Percentiles rank a stretch among this genome's conserved stretches.
phyloP scores from a whole-genome alignment of 2,888 invertebrate genomes.

The Escarpia spicata region DNA sequence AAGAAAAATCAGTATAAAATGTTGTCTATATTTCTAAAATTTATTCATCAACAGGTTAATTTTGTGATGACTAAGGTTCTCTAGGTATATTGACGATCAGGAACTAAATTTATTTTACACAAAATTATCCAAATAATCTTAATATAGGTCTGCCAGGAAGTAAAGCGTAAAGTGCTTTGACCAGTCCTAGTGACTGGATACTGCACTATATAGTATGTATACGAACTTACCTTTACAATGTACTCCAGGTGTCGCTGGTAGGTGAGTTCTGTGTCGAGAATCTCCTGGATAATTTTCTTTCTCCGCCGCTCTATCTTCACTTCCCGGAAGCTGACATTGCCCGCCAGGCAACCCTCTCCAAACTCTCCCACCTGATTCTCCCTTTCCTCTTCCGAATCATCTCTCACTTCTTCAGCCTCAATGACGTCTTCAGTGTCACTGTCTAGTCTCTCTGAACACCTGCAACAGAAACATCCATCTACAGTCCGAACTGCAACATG shows the following conservation, averaged over 20 bases:
- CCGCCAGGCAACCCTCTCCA: neutral
- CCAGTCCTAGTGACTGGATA: too few species aligned
- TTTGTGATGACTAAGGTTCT: neutral
- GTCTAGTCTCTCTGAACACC: neutral
- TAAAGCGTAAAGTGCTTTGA: too few species aligned
- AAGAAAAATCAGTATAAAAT: too few species aligned
- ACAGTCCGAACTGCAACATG: neutral
- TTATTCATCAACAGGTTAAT: too few species aligned
- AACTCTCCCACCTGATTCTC: neutral
- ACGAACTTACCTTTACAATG: constrained; percentile 70
- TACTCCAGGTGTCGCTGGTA: constrained; percentile 77
- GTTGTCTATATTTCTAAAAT: too few species aligned
- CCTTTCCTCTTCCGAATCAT: neutral
- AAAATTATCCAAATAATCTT: too few species aligned
- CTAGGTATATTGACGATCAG: neutral
- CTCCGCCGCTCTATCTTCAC: constrained; percentile 28
- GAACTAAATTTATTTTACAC: neutral
- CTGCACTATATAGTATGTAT: too few species aligned
- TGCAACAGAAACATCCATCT: neutral
- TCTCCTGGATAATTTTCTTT: constrained; percentile 74
- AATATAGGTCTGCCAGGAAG: too few species aligned
- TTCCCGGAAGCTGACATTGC: neutral
- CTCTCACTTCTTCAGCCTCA: neutral
- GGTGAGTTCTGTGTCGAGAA: constrained; percentile 76
- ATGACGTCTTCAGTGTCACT: neutral